Conservation (phyloP, 2,113 vertebrate species). For the Sylvilagus bachmani region DNA sequence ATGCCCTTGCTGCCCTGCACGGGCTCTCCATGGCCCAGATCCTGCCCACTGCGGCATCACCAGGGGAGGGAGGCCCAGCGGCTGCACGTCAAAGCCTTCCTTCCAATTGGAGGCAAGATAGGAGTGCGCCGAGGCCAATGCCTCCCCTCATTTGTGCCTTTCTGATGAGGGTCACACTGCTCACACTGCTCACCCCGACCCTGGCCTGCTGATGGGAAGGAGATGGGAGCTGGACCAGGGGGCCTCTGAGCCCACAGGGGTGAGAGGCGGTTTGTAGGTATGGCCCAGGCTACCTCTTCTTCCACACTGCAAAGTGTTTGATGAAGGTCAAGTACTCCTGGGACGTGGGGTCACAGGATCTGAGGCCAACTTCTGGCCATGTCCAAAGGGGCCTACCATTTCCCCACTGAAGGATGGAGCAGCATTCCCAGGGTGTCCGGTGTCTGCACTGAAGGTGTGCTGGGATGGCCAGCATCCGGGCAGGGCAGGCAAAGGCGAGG, state of each 20-base stretch:
- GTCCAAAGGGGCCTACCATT: background rate
- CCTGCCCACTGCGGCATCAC: background rate
- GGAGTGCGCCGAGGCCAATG: background rate
- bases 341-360: background rate
- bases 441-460: background rate
- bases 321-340: slow-evolving; percentile 15
- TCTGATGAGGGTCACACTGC: background rate
- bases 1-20: no score
- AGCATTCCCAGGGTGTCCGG: background rate
- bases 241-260: background rate
- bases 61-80: background rate
- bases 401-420: background rate
- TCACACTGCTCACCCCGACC: background rate
- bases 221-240: background rate
- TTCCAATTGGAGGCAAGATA: background rate
- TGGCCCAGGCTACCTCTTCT: background rate
- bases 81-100: background rate
- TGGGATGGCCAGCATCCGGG: background rate
- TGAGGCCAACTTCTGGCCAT: background rate
- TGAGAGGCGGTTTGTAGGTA: accelerated
- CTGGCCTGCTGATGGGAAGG: background rate
- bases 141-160: background rate
- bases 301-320: background rate
- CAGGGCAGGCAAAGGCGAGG: background rate
- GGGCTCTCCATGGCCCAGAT: background rate